Evolutionary conservation across 2,888 invertebrate species (phyloP).

Genomic region (Acronicta psi): DNA sequence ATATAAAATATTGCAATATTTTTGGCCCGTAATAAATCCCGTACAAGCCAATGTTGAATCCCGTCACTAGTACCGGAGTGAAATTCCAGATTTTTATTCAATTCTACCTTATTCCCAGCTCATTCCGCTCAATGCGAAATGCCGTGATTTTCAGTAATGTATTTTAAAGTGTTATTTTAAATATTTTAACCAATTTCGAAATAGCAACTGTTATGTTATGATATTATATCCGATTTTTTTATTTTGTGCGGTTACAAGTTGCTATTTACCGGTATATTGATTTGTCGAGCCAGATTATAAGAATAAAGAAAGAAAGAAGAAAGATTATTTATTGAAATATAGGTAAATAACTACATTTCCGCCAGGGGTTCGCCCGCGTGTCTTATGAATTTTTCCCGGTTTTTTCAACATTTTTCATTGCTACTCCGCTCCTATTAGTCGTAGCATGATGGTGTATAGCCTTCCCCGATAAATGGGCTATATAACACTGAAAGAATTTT

Average conservation of each 20-base stretch:
- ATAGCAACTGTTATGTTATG: constrained; percentile 7
- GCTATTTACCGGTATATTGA: not conserved
- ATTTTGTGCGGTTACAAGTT: not conserved
- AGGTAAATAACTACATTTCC: no score
- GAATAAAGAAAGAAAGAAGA: no score
- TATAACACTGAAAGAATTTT: no score
- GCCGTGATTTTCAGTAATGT: constrained; percentile 49
- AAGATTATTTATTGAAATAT: no score
- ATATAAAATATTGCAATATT: no score
- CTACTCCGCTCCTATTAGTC: no score
- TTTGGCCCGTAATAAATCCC: no score
- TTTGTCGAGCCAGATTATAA: not conserved
- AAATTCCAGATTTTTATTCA: constrained; percentile 53
- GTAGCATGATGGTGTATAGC: no score
- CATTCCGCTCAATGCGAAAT: constrained; percentile 46
- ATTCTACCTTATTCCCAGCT: constrained; percentile 55
- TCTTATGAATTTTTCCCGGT: no score
- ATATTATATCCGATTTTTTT: not conserved
- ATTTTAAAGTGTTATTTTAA: constrained; percentile 24
- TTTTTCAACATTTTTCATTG: no score
- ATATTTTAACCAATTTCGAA: constrained; percentile 40
- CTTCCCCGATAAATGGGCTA: no score
- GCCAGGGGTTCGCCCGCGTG: no score
- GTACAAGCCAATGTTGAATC: constrained; percentile 7
- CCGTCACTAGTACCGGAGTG: constrained; percentile 24